These are phyloP conservation scores for Euthynnus affinis DNA, from an alignment of 2,797 vertebrate genomes.

Conservation along the genomic window DNA sequence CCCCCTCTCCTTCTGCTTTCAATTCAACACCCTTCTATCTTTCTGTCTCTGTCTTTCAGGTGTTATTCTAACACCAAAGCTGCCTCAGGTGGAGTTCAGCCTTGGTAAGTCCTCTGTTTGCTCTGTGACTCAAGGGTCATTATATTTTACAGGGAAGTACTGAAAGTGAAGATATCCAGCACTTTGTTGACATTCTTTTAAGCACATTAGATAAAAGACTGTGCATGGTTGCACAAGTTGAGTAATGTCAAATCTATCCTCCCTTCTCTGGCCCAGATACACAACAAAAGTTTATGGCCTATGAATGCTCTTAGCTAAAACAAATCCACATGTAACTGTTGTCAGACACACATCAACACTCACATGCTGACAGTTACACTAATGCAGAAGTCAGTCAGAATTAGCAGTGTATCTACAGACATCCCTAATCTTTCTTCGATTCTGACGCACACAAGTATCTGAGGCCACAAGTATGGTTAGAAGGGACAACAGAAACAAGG, in stretches of 20 bases:
- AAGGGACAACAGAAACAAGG: constrained; percentile 36
- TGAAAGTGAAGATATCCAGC: not conserved
- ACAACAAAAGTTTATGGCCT: constrained; percentile 2
- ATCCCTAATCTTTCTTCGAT: constrained; percentile 24
- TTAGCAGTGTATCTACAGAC: constrained; percentile 37
- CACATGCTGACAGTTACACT: constrained; percentile 30
- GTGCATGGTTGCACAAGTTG: constrained; percentile 4
- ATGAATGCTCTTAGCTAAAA: constrained; percentile 14
- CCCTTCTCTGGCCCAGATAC: not conserved
- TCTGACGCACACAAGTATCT: constrained; percentile 26
- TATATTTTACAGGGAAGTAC: constrained; percentile 21
- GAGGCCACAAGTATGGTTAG: not conserved
- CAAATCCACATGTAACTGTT: constrained; percentile 18
- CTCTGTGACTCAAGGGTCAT: constrained; percentile 26
- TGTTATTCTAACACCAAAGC: constrained; percentile 68
- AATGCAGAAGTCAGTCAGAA: constrained; percentile 49
- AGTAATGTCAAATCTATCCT: constrained; percentile 5
- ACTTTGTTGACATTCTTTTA: constrained; percentile 12
- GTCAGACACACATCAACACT: constrained; percentile 23
- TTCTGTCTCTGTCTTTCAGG: constrained; percentile 65
- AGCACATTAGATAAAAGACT: constrained; percentile 29
- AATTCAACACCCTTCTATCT: constrained; percentile 7
- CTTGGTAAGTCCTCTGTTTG: constrained; percentile 77
- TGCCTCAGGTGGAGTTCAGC: constrained; percentile 80
- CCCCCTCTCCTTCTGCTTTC: constrained; percentile 32